Conservation (phyloP, 2,888 invertebrate species). For the Cerastis rubricosa region DNA sequence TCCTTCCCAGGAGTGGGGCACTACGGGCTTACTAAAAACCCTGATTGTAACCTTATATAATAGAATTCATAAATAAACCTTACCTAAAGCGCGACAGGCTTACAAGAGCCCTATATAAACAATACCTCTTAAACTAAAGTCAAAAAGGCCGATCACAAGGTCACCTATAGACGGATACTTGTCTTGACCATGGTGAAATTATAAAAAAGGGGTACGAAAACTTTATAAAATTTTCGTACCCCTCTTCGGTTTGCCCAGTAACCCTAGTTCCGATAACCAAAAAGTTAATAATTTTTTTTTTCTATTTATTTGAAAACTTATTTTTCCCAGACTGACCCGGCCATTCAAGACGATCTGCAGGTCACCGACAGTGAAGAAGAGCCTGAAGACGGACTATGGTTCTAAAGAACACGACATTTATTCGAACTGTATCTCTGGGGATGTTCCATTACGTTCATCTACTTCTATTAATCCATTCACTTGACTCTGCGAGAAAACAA, state of each 20-base stretch:
- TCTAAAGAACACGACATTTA: constrained; percentile 71
- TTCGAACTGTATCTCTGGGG: background rate
- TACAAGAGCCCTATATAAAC: background rate
- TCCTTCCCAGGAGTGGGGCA: too few relatives aligned
- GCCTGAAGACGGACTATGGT: constrained; percentile 88
- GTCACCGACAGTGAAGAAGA: constrained; percentile 90
- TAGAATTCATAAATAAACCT: too few relatives aligned
- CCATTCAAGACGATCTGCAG: constrained; percentile 88
- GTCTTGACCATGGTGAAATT: too few relatives aligned
- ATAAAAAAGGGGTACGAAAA: background rate
- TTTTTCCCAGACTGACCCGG: constrained; percentile 85
- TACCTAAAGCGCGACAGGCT: background rate
- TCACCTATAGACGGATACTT: background rate
- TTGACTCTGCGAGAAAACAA: background rate
- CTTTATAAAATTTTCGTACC: background rate
- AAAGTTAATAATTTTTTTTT: too few relatives aligned
- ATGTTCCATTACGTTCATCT: background rate
- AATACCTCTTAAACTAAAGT: background rate
- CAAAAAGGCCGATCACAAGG: background rate
- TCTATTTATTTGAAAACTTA: background rate
- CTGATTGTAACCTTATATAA: background rate
- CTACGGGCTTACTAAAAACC: too few relatives aligned
- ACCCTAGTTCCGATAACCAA: too few relatives aligned
- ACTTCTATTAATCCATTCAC: background rate
- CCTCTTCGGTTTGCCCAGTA: too few relatives aligned